Evolutionary conservation across 2,888 invertebrate species (phyloP).

Genomic region (Phyto melanocephala): DNA sequence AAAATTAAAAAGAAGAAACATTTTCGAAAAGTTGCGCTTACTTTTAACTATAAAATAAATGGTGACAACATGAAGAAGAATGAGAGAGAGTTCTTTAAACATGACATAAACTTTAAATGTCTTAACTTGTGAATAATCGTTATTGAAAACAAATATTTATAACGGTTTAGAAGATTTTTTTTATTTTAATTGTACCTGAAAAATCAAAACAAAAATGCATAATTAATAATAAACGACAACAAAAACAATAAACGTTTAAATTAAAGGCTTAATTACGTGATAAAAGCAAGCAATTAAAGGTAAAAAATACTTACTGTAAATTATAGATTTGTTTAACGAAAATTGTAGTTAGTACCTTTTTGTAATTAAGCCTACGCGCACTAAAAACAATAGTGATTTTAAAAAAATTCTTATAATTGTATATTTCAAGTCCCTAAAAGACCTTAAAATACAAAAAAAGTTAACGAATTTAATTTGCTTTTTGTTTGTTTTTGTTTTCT

Average conservation of each 20-base stretch:
- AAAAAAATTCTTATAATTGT: not conserved
- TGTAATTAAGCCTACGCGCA: constrained; percentile 43
- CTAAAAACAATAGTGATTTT: constrained; percentile 1
- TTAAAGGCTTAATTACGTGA: constrained; percentile 42
- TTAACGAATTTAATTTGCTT: not conserved
- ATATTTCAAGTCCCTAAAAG: not conserved
- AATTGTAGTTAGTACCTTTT: constrained; percentile 28
- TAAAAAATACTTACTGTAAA: constrained; percentile 15
- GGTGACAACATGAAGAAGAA: not conserved
- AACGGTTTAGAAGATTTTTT: not conserved
- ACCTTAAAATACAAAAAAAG: not conserved
- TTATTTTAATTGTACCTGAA: constrained; percentile 53
- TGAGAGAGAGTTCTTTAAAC: constrained; percentile 11
- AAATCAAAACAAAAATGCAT: constrained; percentile 14
- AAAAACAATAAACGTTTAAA: constrained; percentile 25
- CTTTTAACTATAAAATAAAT: constrained; percentile 6
- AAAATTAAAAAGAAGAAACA: constrained; percentile 31
- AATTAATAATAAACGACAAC: not conserved
- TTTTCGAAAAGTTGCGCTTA: constrained; percentile 34
- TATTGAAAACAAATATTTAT: constrained; percentile 8
- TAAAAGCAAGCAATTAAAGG: constrained; percentile 17
- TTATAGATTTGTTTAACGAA: constrained; percentile 1
- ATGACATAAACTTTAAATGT: constrained; percentile 16
- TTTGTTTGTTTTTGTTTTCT: too few relatives aligned
- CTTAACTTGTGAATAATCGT: not conserved